A percentile compares a stretch with the other conserved stretches of the same genome.
phyloP scores from a whole-genome alignment of 2,113 vertebrate species.

The Corydoras maculifer region DNA sequence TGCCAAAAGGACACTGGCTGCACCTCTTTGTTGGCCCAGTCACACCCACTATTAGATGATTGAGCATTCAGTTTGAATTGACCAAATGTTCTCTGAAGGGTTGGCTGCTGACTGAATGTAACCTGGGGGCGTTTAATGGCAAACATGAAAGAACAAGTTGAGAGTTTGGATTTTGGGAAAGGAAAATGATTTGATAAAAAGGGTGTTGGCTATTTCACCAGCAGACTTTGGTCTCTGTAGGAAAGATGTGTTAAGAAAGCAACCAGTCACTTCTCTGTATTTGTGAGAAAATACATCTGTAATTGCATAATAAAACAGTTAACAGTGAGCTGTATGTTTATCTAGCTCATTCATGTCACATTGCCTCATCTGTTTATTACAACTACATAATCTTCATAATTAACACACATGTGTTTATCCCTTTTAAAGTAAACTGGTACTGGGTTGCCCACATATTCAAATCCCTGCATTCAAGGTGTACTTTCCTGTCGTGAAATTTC shows the following conservation, averaged over 20 bases:
- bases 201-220: not conserved
- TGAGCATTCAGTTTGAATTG: not conserved
- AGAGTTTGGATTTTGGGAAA: not conserved
- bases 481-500: no score
- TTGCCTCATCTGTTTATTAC: no score
- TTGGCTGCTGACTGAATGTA: not conserved
- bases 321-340: no score
- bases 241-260: not conserved
- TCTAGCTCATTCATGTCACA: no score
- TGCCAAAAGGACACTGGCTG: constrained; percentile 19
- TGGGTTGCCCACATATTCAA: no score
- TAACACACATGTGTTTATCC: no score
- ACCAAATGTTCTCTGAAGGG: not conserved
- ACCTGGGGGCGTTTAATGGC: not conserved
- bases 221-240: not conserved
- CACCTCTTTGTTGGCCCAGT: not conserved
- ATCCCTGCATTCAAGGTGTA: no score
- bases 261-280: not conserved
- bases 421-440: no score
- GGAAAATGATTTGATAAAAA: not conserved
- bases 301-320: no score
- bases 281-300: not conserved
- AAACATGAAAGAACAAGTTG: constrained; percentile 7
- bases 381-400: no score
- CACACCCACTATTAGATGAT: constrained; percentile 5